These are phyloP conservation scores for Dryocosmus kuriphilus DNA, from an alignment of 2,888 invertebrate species.

Conservation along the genomic window DNA sequence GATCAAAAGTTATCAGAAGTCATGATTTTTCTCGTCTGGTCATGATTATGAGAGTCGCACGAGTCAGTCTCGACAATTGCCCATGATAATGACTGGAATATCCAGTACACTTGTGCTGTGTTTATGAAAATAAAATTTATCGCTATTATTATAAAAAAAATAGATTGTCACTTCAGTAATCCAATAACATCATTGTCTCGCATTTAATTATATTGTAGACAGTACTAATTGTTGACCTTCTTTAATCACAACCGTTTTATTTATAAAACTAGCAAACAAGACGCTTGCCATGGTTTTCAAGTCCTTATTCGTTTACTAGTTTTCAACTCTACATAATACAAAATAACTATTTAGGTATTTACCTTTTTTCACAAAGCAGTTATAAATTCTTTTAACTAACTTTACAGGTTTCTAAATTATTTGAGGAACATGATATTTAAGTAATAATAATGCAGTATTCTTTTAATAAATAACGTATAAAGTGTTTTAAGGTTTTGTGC, in stretches of 20 bases:
- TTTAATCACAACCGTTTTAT: not conserved
- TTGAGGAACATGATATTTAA: too few species aligned
- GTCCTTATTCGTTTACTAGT: not conserved
- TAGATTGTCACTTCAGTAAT: not conserved
- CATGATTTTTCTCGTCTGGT: conserved; percentile 47
- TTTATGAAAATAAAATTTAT: not conserved
- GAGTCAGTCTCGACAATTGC: conserved; percentile 36
- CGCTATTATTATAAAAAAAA: not conserved
- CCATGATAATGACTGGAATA: conserved; percentile 21
- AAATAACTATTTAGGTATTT: too few species aligned
- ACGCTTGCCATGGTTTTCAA: not conserved
- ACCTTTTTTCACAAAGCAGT: too few species aligned
- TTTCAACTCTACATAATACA: not conserved
- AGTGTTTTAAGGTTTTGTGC: too few species aligned
- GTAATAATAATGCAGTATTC: too few species aligned
- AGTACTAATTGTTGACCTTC: not conserved
- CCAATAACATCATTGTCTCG: conserved; percentile 7
- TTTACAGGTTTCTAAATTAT: too few species aligned
- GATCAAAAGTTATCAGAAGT: conserved; percentile 40
- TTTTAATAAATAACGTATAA: too few species aligned
- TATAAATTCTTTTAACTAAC: too few species aligned
- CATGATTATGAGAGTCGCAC: conserved; percentile 43
- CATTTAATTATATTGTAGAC: not conserved
- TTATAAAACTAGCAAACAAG: not conserved
- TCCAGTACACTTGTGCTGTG: not conserved